Evolutionary conservation across 2,888 invertebrate species (phyloP).

Genomic region (Xanthorhoe designata): DNA sequence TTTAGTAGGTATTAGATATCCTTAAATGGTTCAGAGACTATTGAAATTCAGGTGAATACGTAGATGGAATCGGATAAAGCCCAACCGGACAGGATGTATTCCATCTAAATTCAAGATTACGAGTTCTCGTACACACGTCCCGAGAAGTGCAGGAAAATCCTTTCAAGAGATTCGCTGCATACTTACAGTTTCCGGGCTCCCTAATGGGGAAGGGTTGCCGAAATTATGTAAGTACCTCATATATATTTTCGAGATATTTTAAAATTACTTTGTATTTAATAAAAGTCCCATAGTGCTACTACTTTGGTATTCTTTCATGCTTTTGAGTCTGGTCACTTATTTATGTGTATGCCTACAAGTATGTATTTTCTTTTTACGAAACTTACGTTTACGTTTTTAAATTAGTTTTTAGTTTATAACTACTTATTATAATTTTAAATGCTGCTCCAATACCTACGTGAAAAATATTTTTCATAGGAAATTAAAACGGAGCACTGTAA

Average conservation of each 20-base stretch:
- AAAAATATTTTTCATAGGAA: not conserved
- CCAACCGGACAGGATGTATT: conserved; percentile 5
- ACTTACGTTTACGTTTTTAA: too few species aligned
- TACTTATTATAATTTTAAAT: too few species aligned
- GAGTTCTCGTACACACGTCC: conserved; percentile 14
- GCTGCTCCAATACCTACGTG: too few species aligned
- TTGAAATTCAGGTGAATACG: conserved; percentile 18
- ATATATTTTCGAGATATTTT: too few species aligned
- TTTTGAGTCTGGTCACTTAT: too few species aligned
- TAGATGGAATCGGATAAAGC: conserved; percentile 21
- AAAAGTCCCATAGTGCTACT: too few species aligned
- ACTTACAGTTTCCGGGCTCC: conserved; percentile 9
- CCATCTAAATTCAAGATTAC: conserved; percentile 29
- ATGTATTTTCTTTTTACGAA: too few species aligned
- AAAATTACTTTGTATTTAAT: too few species aligned
- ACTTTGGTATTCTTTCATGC: too few species aligned
- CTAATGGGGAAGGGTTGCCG: conserved; percentile 20
- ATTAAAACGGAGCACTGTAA: not conserved
- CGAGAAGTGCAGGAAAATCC: conserved; percentile 22
- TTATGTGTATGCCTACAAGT: too few species aligned
- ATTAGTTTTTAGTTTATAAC: too few species aligned
- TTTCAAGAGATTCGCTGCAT: conserved; percentile 20
- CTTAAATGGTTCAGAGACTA: not conserved
- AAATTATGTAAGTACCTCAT: not conserved
- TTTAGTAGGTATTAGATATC: not conserved